phyloP scores from a whole-genome alignment of 2,113 vertebrate genomes.

The Callopanchax toddi region DNA sequence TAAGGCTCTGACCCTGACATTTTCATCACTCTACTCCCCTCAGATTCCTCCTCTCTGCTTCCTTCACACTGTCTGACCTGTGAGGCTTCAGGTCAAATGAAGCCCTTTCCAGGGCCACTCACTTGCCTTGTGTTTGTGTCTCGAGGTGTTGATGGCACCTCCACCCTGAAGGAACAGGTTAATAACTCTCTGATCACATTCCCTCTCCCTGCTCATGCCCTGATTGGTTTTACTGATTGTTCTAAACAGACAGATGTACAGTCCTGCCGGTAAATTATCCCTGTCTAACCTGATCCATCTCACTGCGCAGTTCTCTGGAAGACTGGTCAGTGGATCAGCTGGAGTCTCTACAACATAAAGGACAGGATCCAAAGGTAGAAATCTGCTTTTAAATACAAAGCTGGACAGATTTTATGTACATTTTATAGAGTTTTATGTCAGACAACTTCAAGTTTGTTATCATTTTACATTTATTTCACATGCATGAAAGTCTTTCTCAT shows the following conservation, averaged over 20 bases:
- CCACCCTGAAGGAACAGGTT: conserved; percentile 46
- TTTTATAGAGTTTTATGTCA: too few species aligned
- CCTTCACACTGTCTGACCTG: conserved; percentile 53
- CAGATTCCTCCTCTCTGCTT: conserved; percentile 13
- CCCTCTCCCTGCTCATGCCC: conserved; percentile 37
- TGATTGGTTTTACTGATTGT: conserved; percentile 66
- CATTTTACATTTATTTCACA: too few species aligned
- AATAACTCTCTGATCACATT: conserved; percentile 57
- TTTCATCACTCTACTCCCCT: conserved; percentile 55
- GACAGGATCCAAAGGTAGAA: background rate
- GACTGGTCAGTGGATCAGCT: conserved; percentile 6
- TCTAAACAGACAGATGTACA: conserved; percentile 39
- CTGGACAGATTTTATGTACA: background rate
- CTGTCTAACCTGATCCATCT: conserved; percentile 26
- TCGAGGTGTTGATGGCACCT: conserved; percentile 38
- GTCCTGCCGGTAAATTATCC: conserved; percentile 35
- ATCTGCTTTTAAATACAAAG: background rate
- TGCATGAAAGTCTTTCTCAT: too few species aligned
- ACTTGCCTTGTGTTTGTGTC: conserved; percentile 29
- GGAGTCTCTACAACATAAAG: background rate
- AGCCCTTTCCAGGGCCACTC: conserved; percentile 59
- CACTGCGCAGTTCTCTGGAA: conserved; percentile 10
- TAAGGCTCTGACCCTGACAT: conserved; percentile 55
- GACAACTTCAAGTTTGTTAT: too few species aligned
- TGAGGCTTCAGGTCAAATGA: conserved; percentile 67